Evolutionary conservation across 2,888 invertebrate species (phyloP), one percentile per base, ranked within the genome.

Genomic region (Macrophya alboannulata): DNA sequence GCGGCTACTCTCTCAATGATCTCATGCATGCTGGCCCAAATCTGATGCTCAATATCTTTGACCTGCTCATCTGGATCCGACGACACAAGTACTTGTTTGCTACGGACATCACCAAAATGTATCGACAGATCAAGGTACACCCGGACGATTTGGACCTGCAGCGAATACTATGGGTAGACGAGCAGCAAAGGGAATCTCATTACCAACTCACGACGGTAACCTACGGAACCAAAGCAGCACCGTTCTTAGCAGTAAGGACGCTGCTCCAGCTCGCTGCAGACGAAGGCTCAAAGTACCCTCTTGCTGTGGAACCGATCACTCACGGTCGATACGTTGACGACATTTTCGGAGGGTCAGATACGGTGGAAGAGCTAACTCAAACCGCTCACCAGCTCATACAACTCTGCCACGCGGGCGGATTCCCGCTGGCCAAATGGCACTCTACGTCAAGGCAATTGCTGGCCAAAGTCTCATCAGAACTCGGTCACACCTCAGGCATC

Each of bases 261-360:
- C 65, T 87, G 2, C 31, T 83, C 0, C 86, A 86, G n/a, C 51
- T 88, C 0, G 83, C 76, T 0, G 40, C 82, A 17, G 86, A 88
- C 37, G 86, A 86, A 65, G 68, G 62, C 6, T 71, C 17, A 6
- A 40, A 45, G 0, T 86, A 79, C 21, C 87, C 87, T 0, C 68
- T 86, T 0, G 88, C 87, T 0, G 68, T 87, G 0, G 40, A 72
- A 12, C 68, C 86, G 0, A 12, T 88, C 40, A 59, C 48, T 10
- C 21, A 83, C 0, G 87, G 86, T 3, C 72, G 87, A n/a, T 87
- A 88, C 62, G 86, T 88, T 15, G 87, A 89, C 15, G 89, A 89
- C 81, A 87, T 88, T 15, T 86, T 87, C 15, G 84, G 86, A 15
- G 88, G 88, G 0, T 85, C 86, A 0, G 84, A 84, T 17, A 48